Percentiles rank a stretch among this genome's conserved stretches.
Evolutionary conservation across 2,888 invertebrate species (phyloP).

Genomic region (Tetrapedia diversipes): DNA sequence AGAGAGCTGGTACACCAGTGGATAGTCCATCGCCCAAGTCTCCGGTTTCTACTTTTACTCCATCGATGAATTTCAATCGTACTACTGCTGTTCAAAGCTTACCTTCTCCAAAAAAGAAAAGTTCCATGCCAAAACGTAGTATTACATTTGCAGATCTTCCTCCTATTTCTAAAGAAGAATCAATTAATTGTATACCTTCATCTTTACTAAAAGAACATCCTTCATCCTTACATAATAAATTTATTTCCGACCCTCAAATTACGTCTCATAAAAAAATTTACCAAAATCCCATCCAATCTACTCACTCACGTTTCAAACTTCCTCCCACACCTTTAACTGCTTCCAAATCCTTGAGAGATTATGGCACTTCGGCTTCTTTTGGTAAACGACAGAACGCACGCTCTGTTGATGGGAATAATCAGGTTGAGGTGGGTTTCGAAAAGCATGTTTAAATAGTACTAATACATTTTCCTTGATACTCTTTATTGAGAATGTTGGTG

Average conservation of each 20-base stretch:
- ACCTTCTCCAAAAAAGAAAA: constrained; percentile 70
- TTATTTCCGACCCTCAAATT: constrained; percentile 53
- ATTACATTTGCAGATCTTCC: constrained; percentile 77
- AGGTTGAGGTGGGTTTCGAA: constrained; percentile 80
- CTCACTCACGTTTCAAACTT: constrained; percentile 74
- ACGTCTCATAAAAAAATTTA: constrained; percentile 55
- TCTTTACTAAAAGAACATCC: constrained; percentile 53
- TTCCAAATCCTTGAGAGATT: constrained; percentile 72
- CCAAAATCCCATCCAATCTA: constrained; percentile 54
- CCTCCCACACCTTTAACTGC: constrained; percentile 80
- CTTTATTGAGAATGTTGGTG: constrained; percentile 29
- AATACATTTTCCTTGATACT: constrained; percentile 25
- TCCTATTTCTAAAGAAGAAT: constrained; percentile 52
- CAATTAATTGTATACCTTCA: constrained; percentile 32
- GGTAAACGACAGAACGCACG: constrained; percentile 82
- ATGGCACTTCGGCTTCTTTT: constrained; percentile 73
- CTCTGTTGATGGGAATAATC: constrained; percentile 78
- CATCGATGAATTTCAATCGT: constrained; percentile 69
- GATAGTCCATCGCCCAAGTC: constrained; percentile 72
- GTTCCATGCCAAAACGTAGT: constrained; percentile 72
- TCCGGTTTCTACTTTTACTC: constrained; percentile 58
- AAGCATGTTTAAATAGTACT: constrained; percentile 71
- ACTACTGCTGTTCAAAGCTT: constrained; percentile 71
- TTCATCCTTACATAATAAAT: constrained; percentile 58
- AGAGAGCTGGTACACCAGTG: constrained; percentile 77